Evolutionary conservation across 2,797 vertebrate genomes (phyloP), one percentile per base, ranked within the genome.

Genomic region (Pangasius krempfi): DNA sequence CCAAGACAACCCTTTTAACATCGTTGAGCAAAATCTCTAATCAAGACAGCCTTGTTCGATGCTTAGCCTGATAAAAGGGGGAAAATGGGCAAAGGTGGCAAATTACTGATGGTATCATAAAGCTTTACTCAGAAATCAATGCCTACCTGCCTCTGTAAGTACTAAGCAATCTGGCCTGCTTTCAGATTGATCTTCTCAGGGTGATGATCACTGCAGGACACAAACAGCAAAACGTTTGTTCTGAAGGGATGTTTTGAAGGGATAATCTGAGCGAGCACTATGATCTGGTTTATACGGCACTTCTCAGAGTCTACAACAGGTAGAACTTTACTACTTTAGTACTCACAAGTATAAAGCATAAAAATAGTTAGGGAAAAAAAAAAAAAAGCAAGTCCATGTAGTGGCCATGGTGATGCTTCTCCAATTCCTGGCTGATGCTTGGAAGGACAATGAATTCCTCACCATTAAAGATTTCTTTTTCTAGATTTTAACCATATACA

Each of bases 161-260:
- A 75, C 37, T 44, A 87, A 81, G 80, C 88, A 86, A 90, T 89
- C 88, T 60, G 68, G 86, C 88, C 86, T 68, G 82, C 72, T 88
- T 87, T 92, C 90, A 89, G 93, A 92, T 88, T 88, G 90, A 44
- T 78, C 88, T 89, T 88, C 81, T 87, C 81, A 37, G 86, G 76
- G 82, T 78, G 82, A 54, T 91, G 89, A 91, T 92, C 89, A 91
- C 84, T 52, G 86, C 70, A 87, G 70, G 72, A 40, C 16, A 76
- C 62, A 47, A 25, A 64, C 50, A 16, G 66, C 66, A 30, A n/a
- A 60, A 88, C 87, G 78, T 86, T 82, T 64, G 5, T 27, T 81
- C 54, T 8, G n/a, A 47, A 5, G n/a, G 10, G n/a, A 30, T 50
- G 60, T 25, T 58, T 60, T 8, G 47, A 56, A 58, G 6, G 20